phyloP scores from a whole-genome alignment of 2,888 invertebrate genomes.

The Chloroclysta siterata region DNA sequence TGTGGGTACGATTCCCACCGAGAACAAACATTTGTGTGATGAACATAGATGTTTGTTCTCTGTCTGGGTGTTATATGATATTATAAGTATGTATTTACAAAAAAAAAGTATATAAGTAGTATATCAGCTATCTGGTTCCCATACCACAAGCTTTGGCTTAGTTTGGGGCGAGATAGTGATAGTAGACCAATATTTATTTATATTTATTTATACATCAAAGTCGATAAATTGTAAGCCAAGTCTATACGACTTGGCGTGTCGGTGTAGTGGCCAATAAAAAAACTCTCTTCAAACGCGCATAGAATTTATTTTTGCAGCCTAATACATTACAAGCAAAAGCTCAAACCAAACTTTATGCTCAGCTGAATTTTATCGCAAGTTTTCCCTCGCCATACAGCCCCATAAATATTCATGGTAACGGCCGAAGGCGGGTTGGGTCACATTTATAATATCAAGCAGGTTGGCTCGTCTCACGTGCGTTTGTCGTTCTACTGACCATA shows the following conservation, averaged over 20 bases:
- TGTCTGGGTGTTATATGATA: no score
- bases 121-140: no score
- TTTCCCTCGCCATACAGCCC: slow-evolving; percentile 28
- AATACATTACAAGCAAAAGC: slow-evolving; percentile 27
- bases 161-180: no score
- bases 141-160: no score
- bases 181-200: no score
- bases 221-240: background rate
- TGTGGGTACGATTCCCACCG: no score
- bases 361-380: slow-evolving; percentile 33
- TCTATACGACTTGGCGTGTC: background rate
- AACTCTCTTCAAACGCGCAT: slow-evolving; percentile 7
- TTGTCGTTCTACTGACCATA: slow-evolving; percentile 2
- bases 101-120: no score
- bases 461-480: slow-evolving; percentile 11
- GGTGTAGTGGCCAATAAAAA: background rate
- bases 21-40: no score
- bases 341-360: slow-evolving; percentile 32
- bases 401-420: slow-evolving; percentile 33
- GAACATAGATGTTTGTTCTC: no score
- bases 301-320: slow-evolving; percentile 23
- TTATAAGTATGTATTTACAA: no score
- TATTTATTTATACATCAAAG: no score
- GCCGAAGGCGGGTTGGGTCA: slow-evolving; percentile 18
- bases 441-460: slow-evolving; percentile 18